Evolutionary conservation across 2,113 vertebrate genomes (phyloP).

Genomic region (Columba janthina): DNA sequence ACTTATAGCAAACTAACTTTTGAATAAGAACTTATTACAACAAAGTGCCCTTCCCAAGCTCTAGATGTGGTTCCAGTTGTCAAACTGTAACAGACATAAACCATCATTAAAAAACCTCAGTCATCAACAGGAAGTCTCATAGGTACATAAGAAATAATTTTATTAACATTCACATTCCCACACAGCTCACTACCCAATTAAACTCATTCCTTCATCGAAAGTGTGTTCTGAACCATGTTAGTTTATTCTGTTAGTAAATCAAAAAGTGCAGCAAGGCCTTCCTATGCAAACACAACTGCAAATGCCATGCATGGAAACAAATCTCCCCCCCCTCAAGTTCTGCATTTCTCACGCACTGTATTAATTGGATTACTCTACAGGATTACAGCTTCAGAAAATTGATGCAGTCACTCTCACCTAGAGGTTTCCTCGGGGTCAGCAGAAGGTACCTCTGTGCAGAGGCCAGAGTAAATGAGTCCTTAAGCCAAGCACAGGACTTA

Average conservation of each 20-base stretch:
- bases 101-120: not conserved
- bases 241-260: not conserved
- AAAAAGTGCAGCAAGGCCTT: not conserved
- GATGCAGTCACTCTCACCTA: not conserved
- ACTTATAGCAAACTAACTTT: not conserved
- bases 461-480: not conserved
- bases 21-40: not conserved
- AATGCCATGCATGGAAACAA: not conserved
- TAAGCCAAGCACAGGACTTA: not conserved
- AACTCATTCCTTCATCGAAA: not conserved
- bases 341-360: not conserved
- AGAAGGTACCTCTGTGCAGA: not conserved
- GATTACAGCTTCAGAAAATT: not conserved
- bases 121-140: not conserved
- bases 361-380: not conserved
- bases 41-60: not conserved
- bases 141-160: not conserved
- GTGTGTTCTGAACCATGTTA: not conserved
- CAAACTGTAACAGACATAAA: slow-evolving; percentile 19
- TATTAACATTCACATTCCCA: not conserved
- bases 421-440: not conserved
- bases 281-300: not conserved
- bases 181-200: not conserved
- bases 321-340: not conserved
- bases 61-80: slow-evolving; percentile 1